Evolutionary conservation across 92 coral and sea anemone genomes (phyloP).

Genomic region (Micromussa lordhowensis): DNA sequence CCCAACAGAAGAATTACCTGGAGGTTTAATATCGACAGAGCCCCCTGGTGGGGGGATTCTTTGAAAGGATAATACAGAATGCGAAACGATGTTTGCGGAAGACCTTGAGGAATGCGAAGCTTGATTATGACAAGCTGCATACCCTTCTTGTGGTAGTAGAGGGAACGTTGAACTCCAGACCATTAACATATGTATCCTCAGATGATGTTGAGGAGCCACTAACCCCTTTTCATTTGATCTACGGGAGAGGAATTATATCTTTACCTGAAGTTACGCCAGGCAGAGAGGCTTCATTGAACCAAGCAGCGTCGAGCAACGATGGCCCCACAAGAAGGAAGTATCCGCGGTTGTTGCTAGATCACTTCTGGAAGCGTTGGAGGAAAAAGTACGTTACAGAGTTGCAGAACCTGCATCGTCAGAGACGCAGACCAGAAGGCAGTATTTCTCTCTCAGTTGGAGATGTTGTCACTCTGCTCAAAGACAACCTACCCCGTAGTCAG

Average conservation of each 20-base stretch:
- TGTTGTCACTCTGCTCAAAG: background rate
- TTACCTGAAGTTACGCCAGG: constrained; percentile 43
- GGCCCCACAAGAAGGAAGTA: constrained; percentile 36
- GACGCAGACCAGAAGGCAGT: background rate
- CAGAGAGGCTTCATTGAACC: background rate
- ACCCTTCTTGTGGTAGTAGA: constrained; percentile 71
- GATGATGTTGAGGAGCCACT: constrained; percentile 70
- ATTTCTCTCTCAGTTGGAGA: background rate
- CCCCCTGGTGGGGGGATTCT: constrained; percentile 66
- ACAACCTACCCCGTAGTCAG: constrained; percentile 4
- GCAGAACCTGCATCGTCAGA: constrained; percentile 24
- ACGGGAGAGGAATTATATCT: constrained; percentile 55
- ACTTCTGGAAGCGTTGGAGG: constrained; percentile 49
- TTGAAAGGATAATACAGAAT: constrained; percentile 61
- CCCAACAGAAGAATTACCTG: constrained; percentile 47
- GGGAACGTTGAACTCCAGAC: constrained; percentile 72
- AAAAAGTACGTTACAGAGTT: constrained; percentile 43
- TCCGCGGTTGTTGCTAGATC: constrained; percentile 18
- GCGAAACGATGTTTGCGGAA: constrained; percentile 67
- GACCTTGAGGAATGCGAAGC: constrained; percentile 61
- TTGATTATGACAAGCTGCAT: constrained; percentile 62
- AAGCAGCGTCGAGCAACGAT: constrained; percentile 13
- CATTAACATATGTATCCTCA: constrained; percentile 58
- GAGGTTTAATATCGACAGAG: constrained; percentile 68
- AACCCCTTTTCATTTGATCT: constrained; percentile 67